phyloP scores from a whole-genome alignment of 2,797 vertebrate species.

The Gymnothorax reevesii region DNA sequence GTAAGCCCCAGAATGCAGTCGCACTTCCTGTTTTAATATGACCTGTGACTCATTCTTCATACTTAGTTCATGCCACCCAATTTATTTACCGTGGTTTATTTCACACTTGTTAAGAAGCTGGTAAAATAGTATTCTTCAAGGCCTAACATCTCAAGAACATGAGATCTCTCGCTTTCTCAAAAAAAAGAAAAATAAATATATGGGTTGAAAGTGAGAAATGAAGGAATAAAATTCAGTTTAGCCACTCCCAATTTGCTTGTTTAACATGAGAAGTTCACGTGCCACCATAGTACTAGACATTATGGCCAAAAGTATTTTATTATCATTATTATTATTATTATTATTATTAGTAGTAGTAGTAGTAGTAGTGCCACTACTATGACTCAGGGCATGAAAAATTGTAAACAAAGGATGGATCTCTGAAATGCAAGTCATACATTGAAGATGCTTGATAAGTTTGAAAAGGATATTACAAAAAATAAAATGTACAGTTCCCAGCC shows the following conservation, averaged over 20 bases:
- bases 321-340: too few relatives aligned
- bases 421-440: too few relatives aligned
- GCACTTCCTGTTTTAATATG: background rate
- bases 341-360: too few relatives aligned
- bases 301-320: too few relatives aligned
- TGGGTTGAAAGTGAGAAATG: background rate
- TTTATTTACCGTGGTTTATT: background rate
- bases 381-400: too few relatives aligned
- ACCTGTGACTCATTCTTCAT: background rate
- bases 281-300: background rate
- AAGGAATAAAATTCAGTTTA: background rate
- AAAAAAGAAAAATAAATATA: background rate
- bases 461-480: too few relatives aligned
- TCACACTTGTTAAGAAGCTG: background rate
- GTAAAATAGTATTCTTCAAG: background rate
- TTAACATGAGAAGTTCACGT: background rate
- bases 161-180: background rate
- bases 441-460: too few relatives aligned
- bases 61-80: too few relatives aligned
- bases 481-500: too few relatives aligned
- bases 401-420: too few relatives aligned
- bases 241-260: background rate
- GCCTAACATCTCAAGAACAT: background rate
- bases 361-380: too few relatives aligned
- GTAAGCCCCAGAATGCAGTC: background rate